Base-by-base conservation (phyloP, 1,140 invertebrate genomes). In the Drosophila sp. region DNA sequence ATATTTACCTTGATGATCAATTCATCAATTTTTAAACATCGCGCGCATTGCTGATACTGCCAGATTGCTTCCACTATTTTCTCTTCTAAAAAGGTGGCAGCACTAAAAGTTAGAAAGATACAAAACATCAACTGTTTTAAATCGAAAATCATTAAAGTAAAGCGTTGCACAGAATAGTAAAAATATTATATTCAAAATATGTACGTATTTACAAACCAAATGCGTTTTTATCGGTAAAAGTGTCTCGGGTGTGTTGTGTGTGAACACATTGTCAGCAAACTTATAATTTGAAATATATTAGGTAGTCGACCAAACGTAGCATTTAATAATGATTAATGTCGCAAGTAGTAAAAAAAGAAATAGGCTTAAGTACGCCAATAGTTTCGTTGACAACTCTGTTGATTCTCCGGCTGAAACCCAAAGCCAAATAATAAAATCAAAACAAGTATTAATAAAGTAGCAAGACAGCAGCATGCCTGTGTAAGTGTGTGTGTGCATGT, bases 361-460 rank as follows among this genome's bases (percentile, higher is more conserved):
- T 34, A 9, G 9, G 18, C 45, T 8, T 21, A 27, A 25, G 8
- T 11, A 48, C 27, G 3, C n/a, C 2, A 25, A 27, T 48, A 9
- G 2, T 9, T 25, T 0, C 45, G 18, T 48, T 50, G 18, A 54
- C 40, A 32, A 54, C 29, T 29, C 45, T 59, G 14, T 16, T 18
- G 13, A 9, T 21, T 8, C 9, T n/a, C 32, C 11, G 16, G 13
- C 50, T 41, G 57, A 45, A 16, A 41, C 6, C 34, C 25, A 43
- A 62, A 53, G n/a, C 58, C 40, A 70, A 70, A 63, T 63, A 54
- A 63, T 54, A 32, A 70, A 70, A 64, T 70, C 67, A 70, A 70
- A 70, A 70, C 67, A 70, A 62, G 25, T 41, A 69, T 51, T 50
- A 41, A 34, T 8, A 8, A 43, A 34, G 18, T 53, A 41, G 14